Evolutionary conservation across 2,888 invertebrate genomes (phyloP).

Genomic region (Himalopsyche kuldschensis): DNA sequence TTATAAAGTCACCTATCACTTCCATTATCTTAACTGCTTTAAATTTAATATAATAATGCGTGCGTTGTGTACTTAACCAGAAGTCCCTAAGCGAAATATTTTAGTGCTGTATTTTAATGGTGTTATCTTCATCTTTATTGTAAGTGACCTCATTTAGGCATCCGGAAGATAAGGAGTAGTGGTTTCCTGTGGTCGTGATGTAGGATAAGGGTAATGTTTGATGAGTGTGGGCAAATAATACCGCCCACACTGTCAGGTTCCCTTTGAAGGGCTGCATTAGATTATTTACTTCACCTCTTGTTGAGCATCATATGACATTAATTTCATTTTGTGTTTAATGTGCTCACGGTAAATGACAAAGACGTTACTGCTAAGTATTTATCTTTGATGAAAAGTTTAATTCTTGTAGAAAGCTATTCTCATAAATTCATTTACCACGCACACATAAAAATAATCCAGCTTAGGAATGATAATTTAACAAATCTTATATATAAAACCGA

Average conservation of each 20-base stretch:
- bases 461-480: no score
- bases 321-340: no score
- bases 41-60: neutral
- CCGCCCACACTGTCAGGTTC: neutral
- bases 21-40: neutral
- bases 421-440: no score
- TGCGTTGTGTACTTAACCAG: neutral
- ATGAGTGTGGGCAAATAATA: neutral
- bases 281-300: neutral
- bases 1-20: neutral
- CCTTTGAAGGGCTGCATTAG: neutral
- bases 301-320: no score
- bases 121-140: neutral
- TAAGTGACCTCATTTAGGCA: neutral
- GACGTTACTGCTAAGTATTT: no score
- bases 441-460: no score
- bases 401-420: no score
- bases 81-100: neutral
- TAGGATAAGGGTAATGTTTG: neutral
- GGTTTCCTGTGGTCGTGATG: neutral
- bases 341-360: no score
- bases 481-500: no score
- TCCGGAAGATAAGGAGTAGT: neutral
- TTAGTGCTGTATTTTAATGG: neutral
- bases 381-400: no score